Evolutionary conservation across 2,888 invertebrate species (phyloP).

Genomic region (Muschampia plurimacula): DNA sequence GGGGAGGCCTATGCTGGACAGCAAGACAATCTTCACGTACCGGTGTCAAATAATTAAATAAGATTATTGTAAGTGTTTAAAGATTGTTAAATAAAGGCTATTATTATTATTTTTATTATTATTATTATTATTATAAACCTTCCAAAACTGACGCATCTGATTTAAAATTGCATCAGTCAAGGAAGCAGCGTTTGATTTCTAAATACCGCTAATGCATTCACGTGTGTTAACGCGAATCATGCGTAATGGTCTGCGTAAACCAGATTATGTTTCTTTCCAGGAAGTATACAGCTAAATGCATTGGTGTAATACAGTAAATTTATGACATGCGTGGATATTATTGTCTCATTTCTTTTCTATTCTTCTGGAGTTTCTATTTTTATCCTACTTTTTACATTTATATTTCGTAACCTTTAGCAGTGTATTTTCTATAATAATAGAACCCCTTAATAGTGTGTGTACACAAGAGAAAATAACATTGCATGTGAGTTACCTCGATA

Average conservation of each 20-base stretch:
- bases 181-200: constrained; percentile 25
- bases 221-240: constrained; percentile 12
- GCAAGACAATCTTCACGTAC: too few relatives aligned
- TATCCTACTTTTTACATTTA: too few relatives aligned
- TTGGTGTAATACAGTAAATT: not conserved
- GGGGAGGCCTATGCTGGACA: not conserved
- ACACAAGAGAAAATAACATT: too few relatives aligned
- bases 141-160: not conserved
- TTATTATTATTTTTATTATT: too few relatives aligned
- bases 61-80: too few relatives aligned
- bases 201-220: constrained; percentile 28
- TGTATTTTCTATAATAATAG: not conserved
- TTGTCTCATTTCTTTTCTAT: not conserved
- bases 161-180: not conserved
- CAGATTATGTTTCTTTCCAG: not conserved
- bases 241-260: not conserved
- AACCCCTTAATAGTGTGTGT: too few relatives aligned
- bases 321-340: not conserved
- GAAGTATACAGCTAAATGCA: not conserved
- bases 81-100: too few relatives aligned
- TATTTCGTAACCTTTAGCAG: not conserved
- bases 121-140: too few relatives aligned
- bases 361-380: not conserved
- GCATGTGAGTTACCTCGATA: too few relatives aligned
- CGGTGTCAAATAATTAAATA: too few relatives aligned